A percentile compares a stretch with the other conserved stretches of the same genome.
Evolutionary conservation across 2,888 invertebrate species (phyloP).

Genomic region (Dermolepida albohirtum): DNA sequence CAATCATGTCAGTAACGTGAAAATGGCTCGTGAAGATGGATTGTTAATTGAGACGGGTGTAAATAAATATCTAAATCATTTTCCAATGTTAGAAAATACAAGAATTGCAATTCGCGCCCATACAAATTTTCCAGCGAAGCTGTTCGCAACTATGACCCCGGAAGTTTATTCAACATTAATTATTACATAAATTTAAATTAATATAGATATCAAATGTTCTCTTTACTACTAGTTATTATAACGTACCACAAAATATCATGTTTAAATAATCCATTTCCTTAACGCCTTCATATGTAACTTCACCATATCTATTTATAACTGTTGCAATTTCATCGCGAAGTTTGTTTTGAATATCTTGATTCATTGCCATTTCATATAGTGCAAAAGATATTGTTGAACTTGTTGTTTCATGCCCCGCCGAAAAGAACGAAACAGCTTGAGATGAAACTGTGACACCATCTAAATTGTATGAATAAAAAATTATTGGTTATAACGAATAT

Average conservation of each 20-base stretch:
- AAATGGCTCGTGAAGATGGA: no score
- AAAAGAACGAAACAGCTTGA: constrained; percentile 66
- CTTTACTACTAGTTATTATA: no score
- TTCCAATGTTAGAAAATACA: no score
- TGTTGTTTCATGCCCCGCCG: constrained; percentile 69
- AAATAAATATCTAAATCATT: no score
- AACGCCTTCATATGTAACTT: constrained; percentile 65
- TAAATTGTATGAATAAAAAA: constrained; percentile 24
- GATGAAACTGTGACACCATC: constrained; percentile 56
- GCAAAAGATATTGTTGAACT: constrained; percentile 65
- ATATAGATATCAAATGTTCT: no score
- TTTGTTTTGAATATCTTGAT: constrained; percentile 65
- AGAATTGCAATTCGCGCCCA: no score
- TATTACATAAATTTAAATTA: no score
- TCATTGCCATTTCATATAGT: constrained; percentile 64
- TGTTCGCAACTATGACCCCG: no score
- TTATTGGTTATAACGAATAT: not conserved
- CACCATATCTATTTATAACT: constrained; percentile 57
- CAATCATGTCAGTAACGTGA: no score
- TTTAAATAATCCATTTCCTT: constrained; percentile 68
- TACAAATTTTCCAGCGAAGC: no score
- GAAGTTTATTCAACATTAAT: no score
- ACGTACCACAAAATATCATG: constrained; percentile 65
- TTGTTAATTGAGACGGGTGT: no score
- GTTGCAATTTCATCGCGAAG: constrained; percentile 64